A percentile compares a stretch with the other conserved stretches of the same genome.
Conservation (phyloP, 1,140 invertebrate genomes). For the Drosophila bocqueti region DNA sequence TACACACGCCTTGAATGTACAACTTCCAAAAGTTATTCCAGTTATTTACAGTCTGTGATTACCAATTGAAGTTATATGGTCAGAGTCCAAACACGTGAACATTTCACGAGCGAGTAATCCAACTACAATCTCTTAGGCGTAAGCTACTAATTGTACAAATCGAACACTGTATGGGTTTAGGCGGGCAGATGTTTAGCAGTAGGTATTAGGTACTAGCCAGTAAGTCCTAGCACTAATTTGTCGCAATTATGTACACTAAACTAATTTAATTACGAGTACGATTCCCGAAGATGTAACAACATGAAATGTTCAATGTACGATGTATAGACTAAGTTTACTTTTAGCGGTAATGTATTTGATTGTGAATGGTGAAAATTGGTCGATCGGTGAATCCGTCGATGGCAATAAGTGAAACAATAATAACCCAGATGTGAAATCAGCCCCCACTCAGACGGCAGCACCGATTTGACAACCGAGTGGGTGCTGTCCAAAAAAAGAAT, state of each 20-base stretch:
- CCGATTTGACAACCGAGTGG: constrained; percentile 19
- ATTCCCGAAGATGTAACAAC: constrained; percentile 57
- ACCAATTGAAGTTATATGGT: constrained; percentile 63
- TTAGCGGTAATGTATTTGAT: constrained; percentile 21
- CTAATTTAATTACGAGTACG: constrained; percentile 70
- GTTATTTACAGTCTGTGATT: constrained; percentile 77
- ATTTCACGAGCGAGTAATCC: constrained; percentile 61
- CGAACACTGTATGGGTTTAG: constrained; percentile 70
- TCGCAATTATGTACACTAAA: constrained; percentile 59
- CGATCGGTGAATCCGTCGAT: constrained; percentile 41
- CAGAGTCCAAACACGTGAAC: constrained; percentile 61
- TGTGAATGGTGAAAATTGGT: constrained; percentile 38
- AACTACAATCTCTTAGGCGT: constrained; percentile 54
- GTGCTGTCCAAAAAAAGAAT: constrained; percentile 21
- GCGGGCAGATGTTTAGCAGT: constrained; percentile 80
- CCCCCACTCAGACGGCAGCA: constrained; percentile 13
- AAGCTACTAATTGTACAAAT: constrained; percentile 48
- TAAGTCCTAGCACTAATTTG: constrained; percentile 56
- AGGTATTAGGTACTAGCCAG: constrained; percentile 68
- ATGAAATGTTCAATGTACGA: constrained; percentile 67
- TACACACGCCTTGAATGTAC: constrained; percentile 26
- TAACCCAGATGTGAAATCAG: constrained; percentile 53
- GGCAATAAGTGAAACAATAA: constrained; percentile 74
- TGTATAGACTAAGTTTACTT: constrained; percentile 41
- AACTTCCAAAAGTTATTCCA: constrained; percentile 76